A percentile compares a stretch with the other conserved stretches of the same genome.
Evolutionary conservation across 2,113 vertebrate species (phyloP).

Genomic region (Saimiri boliviensis): DNA sequence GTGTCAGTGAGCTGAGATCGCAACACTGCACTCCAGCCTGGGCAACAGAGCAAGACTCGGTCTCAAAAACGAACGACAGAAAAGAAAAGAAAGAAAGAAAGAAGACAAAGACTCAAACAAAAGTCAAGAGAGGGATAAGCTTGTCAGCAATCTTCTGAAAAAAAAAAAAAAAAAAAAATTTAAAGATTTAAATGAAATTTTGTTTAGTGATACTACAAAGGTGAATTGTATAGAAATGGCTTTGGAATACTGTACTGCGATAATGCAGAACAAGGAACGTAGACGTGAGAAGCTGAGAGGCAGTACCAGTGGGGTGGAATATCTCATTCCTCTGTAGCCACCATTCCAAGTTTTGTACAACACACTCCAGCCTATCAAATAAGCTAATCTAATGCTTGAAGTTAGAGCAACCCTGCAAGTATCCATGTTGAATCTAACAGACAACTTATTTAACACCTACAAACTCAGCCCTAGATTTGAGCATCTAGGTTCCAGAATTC

Average conservation of each 20-base stretch:
- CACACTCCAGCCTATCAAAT: conserved; percentile 32
- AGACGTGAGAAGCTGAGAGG: background rate
- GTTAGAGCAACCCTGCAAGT: conserved; percentile 49
- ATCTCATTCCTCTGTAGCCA: background rate
- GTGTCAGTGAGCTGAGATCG: no score
- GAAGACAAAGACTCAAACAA: conserved; percentile 19
- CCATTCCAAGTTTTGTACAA: background rate
- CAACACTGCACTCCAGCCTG: no score
- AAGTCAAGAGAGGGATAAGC: conserved; percentile 38
- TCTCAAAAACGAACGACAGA: no score
- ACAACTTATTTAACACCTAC: conserved; percentile 13
- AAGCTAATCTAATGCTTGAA: conserved; percentile 44
- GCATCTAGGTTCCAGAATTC: conserved; percentile 19
- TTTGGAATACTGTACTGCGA: background rate
- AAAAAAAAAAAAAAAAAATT: background rate
- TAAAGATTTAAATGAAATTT: conserved; percentile 13
- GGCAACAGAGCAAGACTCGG: no score
- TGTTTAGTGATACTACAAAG: conserved; percentile 1
- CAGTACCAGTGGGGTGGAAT: background rate
- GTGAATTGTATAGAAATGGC: background rate
- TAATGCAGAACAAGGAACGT: background rate
- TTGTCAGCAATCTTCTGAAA: conserved; percentile 8
- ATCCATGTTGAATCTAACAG: background rate
- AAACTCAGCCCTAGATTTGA: conserved; percentile 11
- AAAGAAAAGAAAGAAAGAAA: background rate